phyloP scores from a whole-genome alignment of 2,797 vertebrate species.

The Myripristis jacobus region DNA sequence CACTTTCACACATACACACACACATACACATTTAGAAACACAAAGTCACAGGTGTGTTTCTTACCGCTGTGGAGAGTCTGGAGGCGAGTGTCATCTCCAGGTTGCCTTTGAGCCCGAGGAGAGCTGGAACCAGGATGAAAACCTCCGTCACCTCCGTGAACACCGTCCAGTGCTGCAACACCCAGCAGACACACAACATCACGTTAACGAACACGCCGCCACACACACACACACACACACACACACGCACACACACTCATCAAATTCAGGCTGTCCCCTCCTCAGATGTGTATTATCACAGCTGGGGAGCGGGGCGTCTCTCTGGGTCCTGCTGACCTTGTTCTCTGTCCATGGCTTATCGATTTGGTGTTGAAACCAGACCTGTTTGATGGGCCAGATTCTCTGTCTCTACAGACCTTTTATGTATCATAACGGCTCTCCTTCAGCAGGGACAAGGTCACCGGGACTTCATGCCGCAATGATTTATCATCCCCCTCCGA shows the following conservation, averaged over 20 bases:
- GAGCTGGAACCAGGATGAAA: slow-evolving; percentile 96
- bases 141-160: slow-evolving; percentile 96
- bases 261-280: not conserved
- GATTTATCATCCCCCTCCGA: slow-evolving; percentile 50
- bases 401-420: slow-evolving; percentile 18
- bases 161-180: slow-evolving; percentile 94
- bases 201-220: not conserved
- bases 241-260: not conserved
- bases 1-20: not conserved
- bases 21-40: slow-evolving; percentile 15
- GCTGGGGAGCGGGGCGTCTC: not conserved
- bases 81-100: slow-evolving; percentile 99
- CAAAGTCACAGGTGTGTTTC: slow-evolving; percentile 48
- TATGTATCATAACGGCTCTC: slow-evolving; percentile 22
- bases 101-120: slow-evolving; percentile 98
- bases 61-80: slow-evolving; percentile 98
- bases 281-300: not conserved
- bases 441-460: slow-evolving; percentile 45
- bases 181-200: slow-evolving; percentile 26
- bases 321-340: slow-evolving; percentile 31
- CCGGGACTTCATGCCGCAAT: slow-evolving; percentile 21
- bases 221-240: not conserved
- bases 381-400: slow-evolving; percentile 25
- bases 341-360: slow-evolving; percentile 36
- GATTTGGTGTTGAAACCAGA: slow-evolving; percentile 60